Evolutionary conservation across 1,140 invertebrate species (phyloP).

Genomic region (Brachionus asplanchnoidis): DNA sequence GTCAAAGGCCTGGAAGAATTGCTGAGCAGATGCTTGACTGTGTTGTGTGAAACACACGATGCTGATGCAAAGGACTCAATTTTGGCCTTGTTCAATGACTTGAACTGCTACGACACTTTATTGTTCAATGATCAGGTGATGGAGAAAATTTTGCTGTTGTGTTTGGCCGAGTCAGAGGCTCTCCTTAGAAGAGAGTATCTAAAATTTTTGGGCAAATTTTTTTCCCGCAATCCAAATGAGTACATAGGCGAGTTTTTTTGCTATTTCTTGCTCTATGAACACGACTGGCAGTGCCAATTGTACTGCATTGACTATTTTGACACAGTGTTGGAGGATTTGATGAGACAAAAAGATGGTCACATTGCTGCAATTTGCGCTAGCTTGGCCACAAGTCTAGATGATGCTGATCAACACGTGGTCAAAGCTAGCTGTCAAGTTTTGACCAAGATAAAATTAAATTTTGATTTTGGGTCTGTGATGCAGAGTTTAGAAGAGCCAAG

Average conservation of each 20-base stretch:
- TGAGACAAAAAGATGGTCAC: background rate
- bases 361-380: background rate
- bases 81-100: background rate
- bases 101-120: background rate
- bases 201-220: conserved; percentile 19
- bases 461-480: background rate
- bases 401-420: conserved; percentile 31
- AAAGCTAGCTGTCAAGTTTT: background rate
- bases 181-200: conserved; percentile 18
- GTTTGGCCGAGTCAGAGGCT: conserved; percentile 10
- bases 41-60: background rate
- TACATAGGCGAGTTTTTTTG: background rate
- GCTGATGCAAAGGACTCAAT: background rate
- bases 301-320: background rate
- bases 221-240: background rate
- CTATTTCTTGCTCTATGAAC: conserved; percentile 7
- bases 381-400: background rate
- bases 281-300: conserved; percentile 36
- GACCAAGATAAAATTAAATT: background rate
- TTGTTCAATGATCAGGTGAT: background rate
- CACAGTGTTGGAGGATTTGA: background rate
- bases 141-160: background rate
- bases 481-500: background rate
- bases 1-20: background rate
- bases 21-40: background rate